Evolutionary conservation across 2,113 vertebrate species (phyloP).

Genomic region (Mixornis gularis): DNA sequence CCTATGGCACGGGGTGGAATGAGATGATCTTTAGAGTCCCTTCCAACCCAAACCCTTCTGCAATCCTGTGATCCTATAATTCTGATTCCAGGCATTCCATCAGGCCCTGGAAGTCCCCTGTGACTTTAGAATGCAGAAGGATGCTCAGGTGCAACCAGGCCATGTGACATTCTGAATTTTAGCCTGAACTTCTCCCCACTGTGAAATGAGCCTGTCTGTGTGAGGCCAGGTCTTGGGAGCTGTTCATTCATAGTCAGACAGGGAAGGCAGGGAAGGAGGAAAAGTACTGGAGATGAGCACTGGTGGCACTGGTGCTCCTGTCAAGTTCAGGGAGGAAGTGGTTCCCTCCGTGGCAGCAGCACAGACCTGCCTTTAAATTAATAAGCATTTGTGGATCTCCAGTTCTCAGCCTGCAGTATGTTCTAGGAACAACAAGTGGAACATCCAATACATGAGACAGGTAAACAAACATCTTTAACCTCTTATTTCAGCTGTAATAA

Average conservation of each 20-base stretch:
- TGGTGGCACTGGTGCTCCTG: not conserved
- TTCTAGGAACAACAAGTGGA: not conserved
- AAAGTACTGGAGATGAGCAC: not conserved
- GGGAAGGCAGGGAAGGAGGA: not conserved
- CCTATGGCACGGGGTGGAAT: not conserved
- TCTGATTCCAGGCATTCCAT: not conserved
- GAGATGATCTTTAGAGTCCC: no score
- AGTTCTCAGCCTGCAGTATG: not conserved
- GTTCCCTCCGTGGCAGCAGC: not conserved
- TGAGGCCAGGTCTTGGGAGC: not conserved
- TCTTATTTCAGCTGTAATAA: not conserved
- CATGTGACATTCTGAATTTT: not conserved
- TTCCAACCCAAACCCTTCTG: not conserved
- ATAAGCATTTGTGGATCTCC: not conserved
- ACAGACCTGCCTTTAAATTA: not conserved
- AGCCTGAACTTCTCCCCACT: not conserved
- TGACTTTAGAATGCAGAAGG: not conserved
- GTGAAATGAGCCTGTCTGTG: not conserved
- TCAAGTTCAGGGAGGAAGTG: not conserved
- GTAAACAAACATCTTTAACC: not conserved
- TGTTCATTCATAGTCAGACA: not conserved
- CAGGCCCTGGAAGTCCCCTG: not conserved
- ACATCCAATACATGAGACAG: not conserved
- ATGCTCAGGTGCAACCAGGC: not conserved
- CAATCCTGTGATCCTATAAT: accelerated